Evolutionary conservation across 2,797 vertebrate genomes (phyloP).

Genomic region (Columba guinea): DNA sequence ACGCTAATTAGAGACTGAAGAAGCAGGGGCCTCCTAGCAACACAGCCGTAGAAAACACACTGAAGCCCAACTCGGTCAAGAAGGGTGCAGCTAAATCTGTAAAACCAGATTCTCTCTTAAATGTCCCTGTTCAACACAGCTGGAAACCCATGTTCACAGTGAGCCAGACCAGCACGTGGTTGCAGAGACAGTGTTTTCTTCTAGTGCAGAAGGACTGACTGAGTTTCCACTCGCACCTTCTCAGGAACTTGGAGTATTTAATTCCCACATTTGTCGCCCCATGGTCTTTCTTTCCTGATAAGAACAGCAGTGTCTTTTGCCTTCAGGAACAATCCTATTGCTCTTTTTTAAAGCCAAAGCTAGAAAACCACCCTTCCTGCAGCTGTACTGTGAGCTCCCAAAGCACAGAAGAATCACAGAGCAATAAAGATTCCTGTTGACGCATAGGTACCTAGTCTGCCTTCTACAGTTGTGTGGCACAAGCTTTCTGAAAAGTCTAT

Average conservation of each 20-base stretch:
- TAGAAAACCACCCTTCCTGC: background rate
- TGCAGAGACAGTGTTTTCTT: background rate
- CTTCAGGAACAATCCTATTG: background rate
- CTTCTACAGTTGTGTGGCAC: background rate
- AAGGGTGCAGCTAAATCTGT: background rate
- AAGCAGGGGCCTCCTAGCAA: background rate
- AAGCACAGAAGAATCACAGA: background rate
- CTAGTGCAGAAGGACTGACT: background rate
- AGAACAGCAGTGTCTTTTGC: background rate
- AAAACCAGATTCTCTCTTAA: background rate
- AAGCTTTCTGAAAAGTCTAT: background rate
- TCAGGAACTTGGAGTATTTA: background rate
- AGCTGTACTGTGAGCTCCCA: background rate
- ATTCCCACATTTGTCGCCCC: background rate
- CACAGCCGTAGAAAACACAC: background rate
- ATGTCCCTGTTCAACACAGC: background rate
- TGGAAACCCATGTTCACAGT: accelerated
- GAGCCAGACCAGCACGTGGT: background rate
- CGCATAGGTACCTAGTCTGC: background rate
- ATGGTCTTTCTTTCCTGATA: background rate
- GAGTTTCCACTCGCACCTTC: background rate
- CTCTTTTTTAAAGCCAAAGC: background rate
- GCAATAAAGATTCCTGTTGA: background rate
- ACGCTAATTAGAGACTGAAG: background rate
- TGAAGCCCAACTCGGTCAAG: background rate